Conservation (phyloP, 2,797 vertebrate genomes). For the Sibirionetta formosa region DNA sequence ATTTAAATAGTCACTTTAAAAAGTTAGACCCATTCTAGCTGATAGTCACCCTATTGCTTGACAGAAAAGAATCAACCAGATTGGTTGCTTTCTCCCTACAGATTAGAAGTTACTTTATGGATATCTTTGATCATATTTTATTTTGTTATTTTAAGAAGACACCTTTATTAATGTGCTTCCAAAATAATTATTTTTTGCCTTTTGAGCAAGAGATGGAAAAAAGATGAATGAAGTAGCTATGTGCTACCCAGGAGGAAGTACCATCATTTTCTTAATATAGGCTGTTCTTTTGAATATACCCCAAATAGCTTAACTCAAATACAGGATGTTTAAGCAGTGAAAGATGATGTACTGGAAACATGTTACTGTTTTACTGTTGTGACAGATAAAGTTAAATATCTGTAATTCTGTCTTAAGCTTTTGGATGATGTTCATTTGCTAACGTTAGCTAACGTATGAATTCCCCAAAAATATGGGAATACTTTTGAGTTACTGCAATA, state of each 20-base stretch:
- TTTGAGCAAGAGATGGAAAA: background rate
- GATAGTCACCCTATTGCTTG: background rate
- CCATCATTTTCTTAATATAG: background rate
- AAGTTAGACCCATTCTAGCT: background rate
- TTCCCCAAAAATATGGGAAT: background rate
- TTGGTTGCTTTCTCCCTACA: background rate
- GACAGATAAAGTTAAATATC: background rate
- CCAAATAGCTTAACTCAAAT: background rate
- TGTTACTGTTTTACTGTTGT: background rate
- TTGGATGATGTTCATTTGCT: background rate
- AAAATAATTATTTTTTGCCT: background rate
- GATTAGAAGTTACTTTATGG: background rate
- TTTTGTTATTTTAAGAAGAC: background rate
- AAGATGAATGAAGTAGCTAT: background rate
- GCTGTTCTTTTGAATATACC: background rate
- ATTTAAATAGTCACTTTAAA: background rate
- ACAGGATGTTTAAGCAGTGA: background rate
- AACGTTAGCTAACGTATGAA: background rate
- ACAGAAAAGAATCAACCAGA: background rate
- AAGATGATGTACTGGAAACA: background rate
- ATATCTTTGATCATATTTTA: background rate
- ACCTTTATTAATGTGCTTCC: background rate
- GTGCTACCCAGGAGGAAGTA: background rate
- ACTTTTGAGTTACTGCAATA: background rate
- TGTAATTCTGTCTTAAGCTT: background rate